phyloP scores from a whole-genome alignment of 1,140 invertebrate species.

The Drosophila ercepeae region DNA sequence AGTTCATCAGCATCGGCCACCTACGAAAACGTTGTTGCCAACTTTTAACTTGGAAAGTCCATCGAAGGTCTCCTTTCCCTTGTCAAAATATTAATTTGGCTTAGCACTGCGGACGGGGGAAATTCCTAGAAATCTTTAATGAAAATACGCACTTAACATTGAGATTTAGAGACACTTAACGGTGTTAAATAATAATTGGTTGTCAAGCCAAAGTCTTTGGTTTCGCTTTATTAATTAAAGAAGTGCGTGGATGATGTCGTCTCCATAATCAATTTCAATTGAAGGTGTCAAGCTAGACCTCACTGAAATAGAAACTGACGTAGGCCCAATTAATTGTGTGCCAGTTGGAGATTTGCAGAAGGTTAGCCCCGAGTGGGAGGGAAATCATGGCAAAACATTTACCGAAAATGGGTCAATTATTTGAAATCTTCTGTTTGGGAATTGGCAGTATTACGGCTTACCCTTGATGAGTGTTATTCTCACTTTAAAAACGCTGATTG shows the following conservation, averaged over 20 bases:
- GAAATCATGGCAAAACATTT: slow-evolving; percentile 12
- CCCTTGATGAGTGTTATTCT: neutral
- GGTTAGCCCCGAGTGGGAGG: slow-evolving; percentile 5
- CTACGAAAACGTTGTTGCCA: slow-evolving; percentile 21
- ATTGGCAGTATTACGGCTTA: neutral
- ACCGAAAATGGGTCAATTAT: neutral
- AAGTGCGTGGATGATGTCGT: slow-evolving; percentile 46
- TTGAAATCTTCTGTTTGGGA: neutral
- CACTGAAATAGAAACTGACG: slow-evolving; percentile 52
- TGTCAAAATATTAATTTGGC: neutral
- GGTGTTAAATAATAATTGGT: slow-evolving; percentile 39
- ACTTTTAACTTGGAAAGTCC: slow-evolving; percentile 36
- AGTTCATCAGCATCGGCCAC: slow-evolving; percentile 25
- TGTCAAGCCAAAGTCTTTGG: slow-evolving; percentile 7
- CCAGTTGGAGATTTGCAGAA: slow-evolving; percentile 3
- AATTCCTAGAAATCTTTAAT: slow-evolving; percentile 33
- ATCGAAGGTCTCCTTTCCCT: slow-evolving; percentile 40
- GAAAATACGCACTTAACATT: slow-evolving; percentile 33
- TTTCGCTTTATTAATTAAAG: slow-evolving; percentile 39
- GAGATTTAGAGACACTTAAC: slow-evolving; percentile 34
- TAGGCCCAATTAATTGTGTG: slow-evolving; percentile 41
- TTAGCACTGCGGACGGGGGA: slow-evolving; percentile 29
- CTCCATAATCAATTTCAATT: slow-evolving; percentile 73
- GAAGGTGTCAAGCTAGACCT: slow-evolving; percentile 62
- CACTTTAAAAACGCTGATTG: neutral